Evolutionary conservation across 2,888 invertebrate species (phyloP), one percentile per base, ranked within the genome.

Genomic region (Leucania comma): DNA sequence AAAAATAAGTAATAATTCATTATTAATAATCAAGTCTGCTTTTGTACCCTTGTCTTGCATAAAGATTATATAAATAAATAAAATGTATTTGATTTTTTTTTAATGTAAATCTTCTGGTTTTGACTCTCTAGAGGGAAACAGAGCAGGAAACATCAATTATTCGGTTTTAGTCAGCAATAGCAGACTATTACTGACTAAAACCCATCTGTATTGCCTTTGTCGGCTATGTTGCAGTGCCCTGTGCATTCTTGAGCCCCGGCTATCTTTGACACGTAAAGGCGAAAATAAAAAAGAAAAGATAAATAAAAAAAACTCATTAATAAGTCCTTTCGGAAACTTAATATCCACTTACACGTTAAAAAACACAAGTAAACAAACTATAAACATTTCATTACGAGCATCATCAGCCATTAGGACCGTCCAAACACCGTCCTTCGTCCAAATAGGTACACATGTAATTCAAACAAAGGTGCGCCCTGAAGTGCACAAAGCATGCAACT

Each of bases 401-500:
- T 56, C 61, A 51, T 42, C 56, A 10, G 59, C 57, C 50, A 63
- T 50, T 64, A 76, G 35, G 35, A 26, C 51, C 68, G 62, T 32
- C 60, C 56, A 72, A 80, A 82, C 72, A 71, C 22, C 68, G 68
- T 66, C 12, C 70, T 68, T 38, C 59, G 69, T 58, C 68, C 74
- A 61, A 80, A 80, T 66, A n/a, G n/a, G n/a, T n/a, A 84, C 67
- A 77, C 80, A 74, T 61, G 63, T 56, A 62, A 77, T 64, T 64
- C 82, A 83, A 85, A 87, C 81, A 87, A 82, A 85, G 80, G 85
- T 84, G 83, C 75, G 85, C 80, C 76, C 70, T 80, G 80, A 81
- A 86, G 79, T 86, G 85, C 86, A 82, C 77, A 84, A 85, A 81
- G 78, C 82, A 78, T 86, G 85, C 86, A 86, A 86, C 75, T 87